These are phyloP conservation scores for Drosophila pullipes DNA, from an alignment of 2,888 invertebrate genomes.

Conservation along the genomic window DNA sequence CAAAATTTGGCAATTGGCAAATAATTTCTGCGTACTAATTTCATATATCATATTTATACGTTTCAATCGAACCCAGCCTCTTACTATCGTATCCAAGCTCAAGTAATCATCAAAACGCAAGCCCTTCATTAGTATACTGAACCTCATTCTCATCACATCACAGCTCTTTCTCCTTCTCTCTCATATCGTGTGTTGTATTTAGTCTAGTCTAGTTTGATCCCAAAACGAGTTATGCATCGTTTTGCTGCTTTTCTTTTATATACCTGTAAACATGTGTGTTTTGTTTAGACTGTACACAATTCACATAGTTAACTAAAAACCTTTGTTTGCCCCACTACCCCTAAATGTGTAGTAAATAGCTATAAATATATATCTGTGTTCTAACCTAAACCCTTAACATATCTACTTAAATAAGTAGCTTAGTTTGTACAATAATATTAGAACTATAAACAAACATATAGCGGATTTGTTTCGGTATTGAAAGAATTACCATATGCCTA, in stretches of 20 bases:
- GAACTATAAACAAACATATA: constrained; percentile 1
- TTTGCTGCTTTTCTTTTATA: constrained; percentile 35
- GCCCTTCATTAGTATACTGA: constrained; percentile 31
- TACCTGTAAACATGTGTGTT: constrained; percentile 45
- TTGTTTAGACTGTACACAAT: constrained; percentile 48
- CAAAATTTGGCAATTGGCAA: constrained; percentile 62
- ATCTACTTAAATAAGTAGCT: constrained; percentile 47
- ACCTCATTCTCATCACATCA: constrained; percentile 39
- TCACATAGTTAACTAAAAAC: constrained; percentile 35
- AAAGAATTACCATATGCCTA: constrained; percentile 7
- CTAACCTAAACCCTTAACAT: constrained; percentile 26
- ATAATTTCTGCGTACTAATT: constrained; percentile 48
- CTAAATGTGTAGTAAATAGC: constrained; percentile 72
- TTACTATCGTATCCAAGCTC: constrained; percentile 11
- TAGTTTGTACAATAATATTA: constrained; percentile 37
- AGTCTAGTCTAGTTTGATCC: constrained; percentile 29
- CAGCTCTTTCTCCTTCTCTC: constrained; percentile 4
- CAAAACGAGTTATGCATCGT: constrained; percentile 18
- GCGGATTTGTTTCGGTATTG: constrained; percentile 6
- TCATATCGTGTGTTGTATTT: constrained; percentile 47
- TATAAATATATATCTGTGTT: constrained; percentile 31
- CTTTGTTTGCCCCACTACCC: constrained; percentile 37
- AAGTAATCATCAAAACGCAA: constrained; percentile 27
- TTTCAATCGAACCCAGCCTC: constrained; percentile 28
- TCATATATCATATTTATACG: constrained; percentile 51